Conservation (phyloP, 2,113 vertebrate genomes). For the Carollia perspicillata region DNA sequence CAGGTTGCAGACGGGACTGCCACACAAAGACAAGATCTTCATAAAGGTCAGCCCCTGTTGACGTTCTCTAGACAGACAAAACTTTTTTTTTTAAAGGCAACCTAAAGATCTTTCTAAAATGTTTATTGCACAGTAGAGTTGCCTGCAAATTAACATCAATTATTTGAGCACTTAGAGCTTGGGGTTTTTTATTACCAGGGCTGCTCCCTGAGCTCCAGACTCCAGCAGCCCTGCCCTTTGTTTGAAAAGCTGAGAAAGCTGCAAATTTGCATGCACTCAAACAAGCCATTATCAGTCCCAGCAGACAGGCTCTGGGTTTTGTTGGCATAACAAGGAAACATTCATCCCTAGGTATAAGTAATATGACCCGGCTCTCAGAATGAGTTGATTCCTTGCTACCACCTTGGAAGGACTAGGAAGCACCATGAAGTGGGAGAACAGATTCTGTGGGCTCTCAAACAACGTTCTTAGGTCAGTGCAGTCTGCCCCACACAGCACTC, state of each 20-base stretch:
- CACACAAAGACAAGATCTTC: background rate
- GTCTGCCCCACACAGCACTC: background rate
- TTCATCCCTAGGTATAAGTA: background rate
- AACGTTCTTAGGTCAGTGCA: background rate
- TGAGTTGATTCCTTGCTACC: background rate
- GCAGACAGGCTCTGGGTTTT: background rate
- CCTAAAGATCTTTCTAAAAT: background rate
- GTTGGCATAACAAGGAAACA: constrained; percentile 40
- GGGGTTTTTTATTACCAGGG: background rate
- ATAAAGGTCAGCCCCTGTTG: background rate
- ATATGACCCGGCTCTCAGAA: background rate
- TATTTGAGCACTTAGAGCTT: background rate
- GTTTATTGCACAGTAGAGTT: background rate
- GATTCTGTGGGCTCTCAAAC: background rate
- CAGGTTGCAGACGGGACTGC: background rate
- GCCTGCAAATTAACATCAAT: background rate
- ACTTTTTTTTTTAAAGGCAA: background rate
- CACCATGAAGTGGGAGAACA: background rate
- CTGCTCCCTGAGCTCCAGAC: background rate
- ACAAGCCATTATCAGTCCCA: constrained; percentile 24
- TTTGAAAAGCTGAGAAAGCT: background rate
- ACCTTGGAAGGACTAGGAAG: background rate
- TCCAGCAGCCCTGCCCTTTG: background rate
- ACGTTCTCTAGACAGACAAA: background rate
- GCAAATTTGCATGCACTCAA: constrained; percentile 1